phyloP scores from a whole-genome alignment of 2,888 invertebrate genomes.

The Lapara coniferarum region DNA sequence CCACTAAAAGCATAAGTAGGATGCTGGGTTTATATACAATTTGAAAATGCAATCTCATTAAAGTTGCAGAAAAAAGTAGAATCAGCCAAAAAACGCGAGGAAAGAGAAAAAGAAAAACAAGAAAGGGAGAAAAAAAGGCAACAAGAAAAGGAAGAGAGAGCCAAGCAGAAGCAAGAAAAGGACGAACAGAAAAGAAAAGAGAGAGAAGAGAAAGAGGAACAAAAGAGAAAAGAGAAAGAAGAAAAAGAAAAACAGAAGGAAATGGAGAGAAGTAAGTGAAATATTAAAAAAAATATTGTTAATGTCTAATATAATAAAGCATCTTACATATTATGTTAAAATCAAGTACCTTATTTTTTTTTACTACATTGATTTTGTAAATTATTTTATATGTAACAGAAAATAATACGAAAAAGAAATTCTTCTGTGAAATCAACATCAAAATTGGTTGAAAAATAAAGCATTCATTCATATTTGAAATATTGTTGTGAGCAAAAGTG shows the following conservation, averaged over 20 bases:
- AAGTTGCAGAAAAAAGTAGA: conserved; percentile 83
- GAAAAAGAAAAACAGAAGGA: conserved; percentile 80
- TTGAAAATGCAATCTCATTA: background rate
- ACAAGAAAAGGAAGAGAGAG: conserved; percentile 78
- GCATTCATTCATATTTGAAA: no score
- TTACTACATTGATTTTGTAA: no score
- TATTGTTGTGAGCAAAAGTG: no score
- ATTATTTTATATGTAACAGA: no score
- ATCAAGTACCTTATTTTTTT: background rate
- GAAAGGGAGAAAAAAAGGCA: conserved; percentile 73
- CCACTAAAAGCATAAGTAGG: no score
- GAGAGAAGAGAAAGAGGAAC: conserved; percentile 75
- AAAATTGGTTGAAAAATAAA: no score
- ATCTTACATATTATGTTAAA: background rate
- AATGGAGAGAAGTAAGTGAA: conserved; percentile 79
- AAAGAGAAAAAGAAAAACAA: conserved; percentile 76
- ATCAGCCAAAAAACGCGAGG: conserved; percentile 82
- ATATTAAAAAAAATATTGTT: background rate
- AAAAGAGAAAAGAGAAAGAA: conserved; percentile 70
- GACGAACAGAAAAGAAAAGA: conserved; percentile 69
- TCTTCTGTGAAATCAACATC: no score
- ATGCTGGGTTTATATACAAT: no score
- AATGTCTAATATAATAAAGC: background rate
- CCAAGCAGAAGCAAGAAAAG: conserved; percentile 71
- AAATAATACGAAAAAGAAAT: no score